Conservation (phyloP, 2,888 invertebrate genomes). For the Sisyra nigra region DNA sequence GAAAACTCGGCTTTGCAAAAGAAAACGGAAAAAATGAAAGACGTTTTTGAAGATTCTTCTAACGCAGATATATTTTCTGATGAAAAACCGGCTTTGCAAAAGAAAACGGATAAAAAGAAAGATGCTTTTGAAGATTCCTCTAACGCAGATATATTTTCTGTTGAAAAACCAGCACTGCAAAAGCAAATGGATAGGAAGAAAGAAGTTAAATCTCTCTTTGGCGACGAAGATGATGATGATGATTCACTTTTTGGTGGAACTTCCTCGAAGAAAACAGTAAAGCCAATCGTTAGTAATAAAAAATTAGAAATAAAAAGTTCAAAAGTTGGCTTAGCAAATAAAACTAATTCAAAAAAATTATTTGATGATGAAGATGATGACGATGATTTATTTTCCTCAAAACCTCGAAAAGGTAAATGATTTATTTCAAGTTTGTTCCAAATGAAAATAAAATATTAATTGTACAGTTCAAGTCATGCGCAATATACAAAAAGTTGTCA, state of each 20-base stretch:
- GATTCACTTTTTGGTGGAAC: slow-evolving; percentile 20
- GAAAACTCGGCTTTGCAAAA: slow-evolving; percentile 12
- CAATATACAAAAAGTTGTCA: too few species aligned
- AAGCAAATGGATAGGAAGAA: too few species aligned
- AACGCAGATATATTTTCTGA: too few species aligned
- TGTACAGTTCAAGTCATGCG: too few species aligned
- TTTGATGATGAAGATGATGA: slow-evolving; percentile 26
- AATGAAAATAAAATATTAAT: too few species aligned
- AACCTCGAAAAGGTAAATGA: too few species aligned
- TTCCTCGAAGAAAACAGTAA: slow-evolving; percentile 8
- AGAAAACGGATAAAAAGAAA: too few species aligned
- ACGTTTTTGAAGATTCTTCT: slow-evolving; percentile 10
- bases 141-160: too few species aligned
- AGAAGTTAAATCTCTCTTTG: too few species aligned
- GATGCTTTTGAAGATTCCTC: slow-evolving; percentile 9
- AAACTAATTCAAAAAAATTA: slow-evolving; percentile 20
- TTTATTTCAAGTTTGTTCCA: too few species aligned
- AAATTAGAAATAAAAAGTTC: slow-evolving; percentile 12
- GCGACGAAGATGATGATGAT: slow-evolving; percentile 28
- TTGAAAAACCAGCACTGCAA: too few species aligned
- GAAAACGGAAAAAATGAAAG: slow-evolving; percentile 9
- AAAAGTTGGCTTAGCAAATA: slow-evolving; percentile 17
- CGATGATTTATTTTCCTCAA: slow-evolving; percentile 8
- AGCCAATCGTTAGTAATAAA: slow-evolving; percentile 11
- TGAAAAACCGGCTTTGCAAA: too few species aligned